Base-by-base conservation (phyloP, 1,140 invertebrate species). In the Diabrotica undecimpunctata region DNA sequence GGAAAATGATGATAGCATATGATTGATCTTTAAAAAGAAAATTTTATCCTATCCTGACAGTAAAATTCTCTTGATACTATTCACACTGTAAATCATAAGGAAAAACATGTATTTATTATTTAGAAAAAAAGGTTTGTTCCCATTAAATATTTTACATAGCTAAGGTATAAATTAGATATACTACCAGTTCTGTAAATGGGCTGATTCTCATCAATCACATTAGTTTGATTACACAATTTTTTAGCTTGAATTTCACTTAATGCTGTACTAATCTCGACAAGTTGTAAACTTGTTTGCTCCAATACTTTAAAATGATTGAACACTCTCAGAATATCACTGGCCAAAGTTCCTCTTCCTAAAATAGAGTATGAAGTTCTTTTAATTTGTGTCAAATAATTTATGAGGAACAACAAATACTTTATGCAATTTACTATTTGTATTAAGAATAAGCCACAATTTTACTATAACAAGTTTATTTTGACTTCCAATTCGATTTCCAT, bases 231-330 rank as follows among this genome's bases (percentile, higher is more conserved):
- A 76, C 92, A 93, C 6, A 98, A 81, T 66, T 83, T 87, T 67
- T 87, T 79, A 14, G 89, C 87, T 81, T 98, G 96, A 56, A 94
- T 72, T 67, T 85, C 79, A 66, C 90, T 90, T 67, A 98, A 81
- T 64, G 84, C 83, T 8, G 90, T 88, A 81, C 95, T 97, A n/a
- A 96, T 84, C 84, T 98, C 96, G 0, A 98, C 89, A 57, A 98
- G 80, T 79, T 96, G 92, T 12, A 97, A 74, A 58, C 84, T 88
- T 0, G 93, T 68, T 63, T 83, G 80, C 25, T 81, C 65, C 3
- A 78, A 58, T 64, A 81, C 78, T 39, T 78, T 74, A 72, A 88
- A 84, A 72, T 86, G 83, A 46, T 82, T 81, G 36, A 90, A 85
- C 46, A 91, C 94, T 81, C 90, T 86, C 25, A 98, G 80, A 70